These are phyloP conservation scores for Glaucidium brasilianum DNA, from an alignment of 2,113 vertebrate species.

Conservation along the genomic window DNA sequence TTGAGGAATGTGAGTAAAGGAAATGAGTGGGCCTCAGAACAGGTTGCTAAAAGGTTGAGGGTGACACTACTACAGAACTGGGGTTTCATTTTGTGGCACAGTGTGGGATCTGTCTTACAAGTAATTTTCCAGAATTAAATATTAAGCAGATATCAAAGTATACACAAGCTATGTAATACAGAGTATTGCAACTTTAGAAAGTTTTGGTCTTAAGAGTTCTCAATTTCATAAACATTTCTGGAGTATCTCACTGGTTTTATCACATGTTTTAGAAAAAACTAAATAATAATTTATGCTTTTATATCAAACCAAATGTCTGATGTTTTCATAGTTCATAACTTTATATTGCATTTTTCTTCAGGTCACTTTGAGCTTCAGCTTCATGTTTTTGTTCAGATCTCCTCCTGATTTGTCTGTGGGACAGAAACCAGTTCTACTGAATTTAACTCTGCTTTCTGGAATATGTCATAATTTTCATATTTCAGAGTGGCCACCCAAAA, in stretches of 20 bases:
- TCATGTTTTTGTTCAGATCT: background rate
- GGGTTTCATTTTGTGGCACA: background rate
- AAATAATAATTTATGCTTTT: background rate
- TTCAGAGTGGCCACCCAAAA: background rate
- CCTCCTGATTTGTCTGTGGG: background rate
- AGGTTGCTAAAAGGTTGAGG: background rate
- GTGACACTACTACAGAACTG: background rate
- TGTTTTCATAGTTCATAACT: background rate
- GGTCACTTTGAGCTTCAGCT: background rate
- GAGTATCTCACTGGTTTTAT: background rate
- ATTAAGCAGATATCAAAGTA: background rate
- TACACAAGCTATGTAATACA: background rate
- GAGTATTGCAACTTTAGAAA: background rate
- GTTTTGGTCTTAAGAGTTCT: background rate
- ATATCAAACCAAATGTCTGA: background rate
- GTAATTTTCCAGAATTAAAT: too few species aligned
- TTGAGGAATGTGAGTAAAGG: background rate
- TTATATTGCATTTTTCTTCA: background rate
- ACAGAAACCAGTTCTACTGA: background rate
- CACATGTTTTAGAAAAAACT: background rate
- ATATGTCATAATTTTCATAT: background rate
- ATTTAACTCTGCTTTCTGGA: background rate
- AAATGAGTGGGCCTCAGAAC: background rate
- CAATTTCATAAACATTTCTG: background rate
- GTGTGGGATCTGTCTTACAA: too few species aligned